Percentiles rank a stretch among this genome's conserved stretches.
Evolutionary conservation across 2,113 vertebrate species (phyloP).

Genomic region (Clarias batrachus): DNA sequence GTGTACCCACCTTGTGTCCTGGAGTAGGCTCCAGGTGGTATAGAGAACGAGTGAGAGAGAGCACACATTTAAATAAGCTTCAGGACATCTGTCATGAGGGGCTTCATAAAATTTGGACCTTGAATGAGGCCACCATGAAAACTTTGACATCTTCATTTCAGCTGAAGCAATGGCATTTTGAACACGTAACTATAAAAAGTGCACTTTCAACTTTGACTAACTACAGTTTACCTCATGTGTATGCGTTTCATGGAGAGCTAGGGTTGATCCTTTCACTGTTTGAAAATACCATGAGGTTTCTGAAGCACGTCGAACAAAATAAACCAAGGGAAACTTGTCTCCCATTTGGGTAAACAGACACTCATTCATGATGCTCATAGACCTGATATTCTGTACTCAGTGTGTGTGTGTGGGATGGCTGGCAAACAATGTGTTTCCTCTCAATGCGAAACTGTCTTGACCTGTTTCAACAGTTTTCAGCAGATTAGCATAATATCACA

Average conservation of each 20-base stretch:
- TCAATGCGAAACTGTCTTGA: constrained; percentile 3
- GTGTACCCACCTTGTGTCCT: too few relatives aligned
- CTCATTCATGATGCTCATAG: not conserved
- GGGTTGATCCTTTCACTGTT: not conserved
- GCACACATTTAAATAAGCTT: not conserved
- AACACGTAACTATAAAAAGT: not conserved
- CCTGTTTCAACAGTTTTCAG: not conserved
- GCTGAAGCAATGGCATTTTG: not conserved
- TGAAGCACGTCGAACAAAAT: not conserved
- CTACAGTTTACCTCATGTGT: not conserved
- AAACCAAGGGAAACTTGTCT: not conserved
- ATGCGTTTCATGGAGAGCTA: not conserved
- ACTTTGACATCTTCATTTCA: not conserved
- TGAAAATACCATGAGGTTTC: not conserved
- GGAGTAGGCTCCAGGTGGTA: too few relatives aligned
- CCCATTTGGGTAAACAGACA: not conserved
- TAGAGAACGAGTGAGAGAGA: too few relatives aligned
- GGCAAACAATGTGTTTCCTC: constrained; percentile 13
- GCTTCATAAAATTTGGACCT: not conserved
- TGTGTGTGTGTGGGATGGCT: constrained; percentile 15
- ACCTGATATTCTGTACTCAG: not conserved
- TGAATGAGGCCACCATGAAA: not conserved
- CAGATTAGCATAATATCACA: constrained; percentile 4
- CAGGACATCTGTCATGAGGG: not conserved
- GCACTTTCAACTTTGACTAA: not conserved